Base-by-base conservation (phyloP, 1,140 invertebrate genomes). In the Bombus confusus region DNA sequence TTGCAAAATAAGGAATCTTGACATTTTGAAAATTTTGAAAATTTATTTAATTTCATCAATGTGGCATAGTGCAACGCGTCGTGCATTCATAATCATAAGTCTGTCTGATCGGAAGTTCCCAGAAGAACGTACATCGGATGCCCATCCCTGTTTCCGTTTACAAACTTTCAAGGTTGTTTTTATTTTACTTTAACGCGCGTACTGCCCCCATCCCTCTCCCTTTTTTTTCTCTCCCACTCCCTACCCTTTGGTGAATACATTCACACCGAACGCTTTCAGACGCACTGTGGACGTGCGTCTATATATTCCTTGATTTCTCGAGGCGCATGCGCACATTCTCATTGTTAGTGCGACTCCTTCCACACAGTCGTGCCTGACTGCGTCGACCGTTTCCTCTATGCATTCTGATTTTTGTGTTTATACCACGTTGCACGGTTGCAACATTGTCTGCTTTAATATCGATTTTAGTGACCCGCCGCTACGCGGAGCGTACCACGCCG, bases 381-480 rank as follows among this genome's bases (percentile, higher is more conserved):
- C 52, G 80, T 71, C 72, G 28, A 68, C 64, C 64, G 82, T 79
- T 79, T 84, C 82, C 66, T 79, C 59, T 71, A 37, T 71, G 76
- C 82, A 79, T 83, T 83, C 34, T 84, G 64, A 68, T 68, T 84
- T 79, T 79, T 59, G 47, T 71, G 47, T 84, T 78, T 84, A 71
- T 31, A 41, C 43, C 31, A 52, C 47, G 18, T 52, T 72, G 34
- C 25, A 47, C 59, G 59, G 41, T 28, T 74, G 62, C 72, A 69
- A 80, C 82, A 68, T 85, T 86, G 86, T 86, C 80, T 47, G 86
- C 77, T 86, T 74, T 84, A 90, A 90, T 88, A 88, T 90, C 84
- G 90, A 88, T 91, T 84, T 88, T 68, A 69, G 74, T 82, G 47
- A 83, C 79, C 83, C 64, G 76, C 74, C 80, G 68, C 76, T 82